Evolutionary conservation across 2,113 vertebrate species (phyloP).

Genomic region (Strix uralensis): DNA sequence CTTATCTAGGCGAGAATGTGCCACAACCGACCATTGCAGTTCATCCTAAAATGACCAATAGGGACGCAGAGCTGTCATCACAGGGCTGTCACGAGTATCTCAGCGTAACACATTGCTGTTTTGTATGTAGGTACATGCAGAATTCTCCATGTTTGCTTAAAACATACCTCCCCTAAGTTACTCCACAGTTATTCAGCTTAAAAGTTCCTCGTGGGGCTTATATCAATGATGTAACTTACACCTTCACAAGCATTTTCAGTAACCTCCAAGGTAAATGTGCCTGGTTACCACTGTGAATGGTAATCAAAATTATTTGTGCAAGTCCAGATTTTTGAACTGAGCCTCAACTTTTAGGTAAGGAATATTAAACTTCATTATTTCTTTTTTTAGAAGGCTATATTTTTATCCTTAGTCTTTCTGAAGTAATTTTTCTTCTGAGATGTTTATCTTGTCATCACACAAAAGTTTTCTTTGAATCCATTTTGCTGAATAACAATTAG

Average conservation of each 20-base stretch:
- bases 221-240: not conserved
- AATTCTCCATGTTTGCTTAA: not conserved
- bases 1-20: not conserved
- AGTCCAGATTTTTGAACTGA: not conserved
- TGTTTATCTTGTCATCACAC: not conserved
- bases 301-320: not conserved
- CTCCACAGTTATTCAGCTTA: rapidly evolving
- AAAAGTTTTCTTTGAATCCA: not conserved
- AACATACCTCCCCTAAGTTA: not conserved
- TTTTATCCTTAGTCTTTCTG: not conserved
- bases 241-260: not conserved
- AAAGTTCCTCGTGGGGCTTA: rapidly evolving
- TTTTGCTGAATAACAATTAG: not conserved
- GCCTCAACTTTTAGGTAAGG: not conserved
- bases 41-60: not conserved
- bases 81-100: not conserved
- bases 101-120: rapidly evolving
- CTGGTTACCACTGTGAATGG: not conserved
- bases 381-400: not conserved
- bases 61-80: not conserved
- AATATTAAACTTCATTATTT: not conserved
- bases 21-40: not conserved
- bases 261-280: not conserved
- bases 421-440: not conserved
- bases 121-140: not conserved